These are phyloP conservation scores for Trichogramma pretiosum DNA, from an alignment of 1,140 invertebrate genomes.

Conservation along the genomic window DNA sequence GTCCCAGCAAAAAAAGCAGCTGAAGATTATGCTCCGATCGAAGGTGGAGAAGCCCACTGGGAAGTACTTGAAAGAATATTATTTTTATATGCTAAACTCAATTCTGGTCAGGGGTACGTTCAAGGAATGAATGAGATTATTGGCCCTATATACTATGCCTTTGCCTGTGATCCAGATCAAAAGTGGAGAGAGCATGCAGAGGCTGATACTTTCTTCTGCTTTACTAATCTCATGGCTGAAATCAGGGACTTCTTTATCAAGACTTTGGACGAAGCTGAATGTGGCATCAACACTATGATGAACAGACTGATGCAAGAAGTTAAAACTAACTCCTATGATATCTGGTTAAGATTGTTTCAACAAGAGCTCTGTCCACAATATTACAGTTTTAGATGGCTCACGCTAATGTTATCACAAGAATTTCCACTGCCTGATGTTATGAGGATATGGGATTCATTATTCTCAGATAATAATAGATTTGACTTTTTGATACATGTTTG, in stretches of 20 bases:
- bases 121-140: constrained; percentile 99
- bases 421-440: constrained; percentile 93
- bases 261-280: constrained; percentile 84
- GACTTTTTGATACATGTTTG: constrained; percentile 85
- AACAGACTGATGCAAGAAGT: constrained; percentile 65
- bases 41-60: constrained; percentile 85
- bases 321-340: constrained; percentile 63
- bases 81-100: constrained; percentile 95
- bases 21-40: constrained; percentile 74
- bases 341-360: constrained; percentile 65
- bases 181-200: constrained; percentile 84
- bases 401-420: constrained; percentile 92
- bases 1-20: constrained; percentile 55
- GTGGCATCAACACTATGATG: constrained; percentile 83
- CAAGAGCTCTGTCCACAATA: constrained; percentile 84
- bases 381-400: constrained; percentile 71
- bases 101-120: constrained; percentile 95
- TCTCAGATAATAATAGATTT: constrained; percentile 82
- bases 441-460: constrained; percentile 91
- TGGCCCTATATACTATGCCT: constrained; percentile 95
- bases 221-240: constrained; percentile 94
- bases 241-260: constrained; percentile 97
- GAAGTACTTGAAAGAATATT: constrained; percentile 95
- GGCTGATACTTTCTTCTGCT: constrained; percentile 95
- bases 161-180: constrained; percentile 81